phyloP scores from a whole-genome alignment of 2,888 invertebrate species.

The Hydriomena furcata region DNA sequence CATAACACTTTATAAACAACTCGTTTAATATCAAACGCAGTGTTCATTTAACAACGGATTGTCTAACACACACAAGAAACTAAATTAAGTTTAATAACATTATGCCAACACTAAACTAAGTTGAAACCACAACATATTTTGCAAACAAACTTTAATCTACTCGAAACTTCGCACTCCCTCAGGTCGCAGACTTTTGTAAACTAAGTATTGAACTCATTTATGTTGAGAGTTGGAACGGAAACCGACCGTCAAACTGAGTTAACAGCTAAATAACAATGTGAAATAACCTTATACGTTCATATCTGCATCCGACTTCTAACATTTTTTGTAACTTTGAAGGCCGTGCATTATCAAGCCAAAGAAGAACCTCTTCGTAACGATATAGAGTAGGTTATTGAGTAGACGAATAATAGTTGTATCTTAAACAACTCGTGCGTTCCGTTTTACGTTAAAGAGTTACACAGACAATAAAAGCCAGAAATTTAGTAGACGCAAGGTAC shows the following conservation, averaged over 20 bases:
- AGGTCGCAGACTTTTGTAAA: constrained; percentile 2
- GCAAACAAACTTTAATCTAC: constrained; percentile 11
- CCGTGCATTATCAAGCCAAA: constrained; percentile 31
- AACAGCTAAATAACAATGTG: constrained; percentile 44
- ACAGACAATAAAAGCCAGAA: no score
- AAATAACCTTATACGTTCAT: constrained; percentile 64
- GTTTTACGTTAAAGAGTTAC: constrained; percentile 8
- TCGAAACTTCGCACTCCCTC: constrained; percentile 14
- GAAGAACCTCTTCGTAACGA: not conserved
- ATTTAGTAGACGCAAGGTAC: no score
- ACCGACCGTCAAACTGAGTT: constrained; percentile 36
- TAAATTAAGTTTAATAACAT: no score
- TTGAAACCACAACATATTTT: constrained; percentile 13
- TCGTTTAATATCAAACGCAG: not conserved
- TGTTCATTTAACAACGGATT: not conserved
- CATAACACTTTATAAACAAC: not conserved
- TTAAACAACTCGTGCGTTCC: constrained; percentile 18
- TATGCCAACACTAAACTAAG: constrained; percentile 11
- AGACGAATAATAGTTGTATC: not conserved
- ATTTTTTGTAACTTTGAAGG: constrained; percentile 62
- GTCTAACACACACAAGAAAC: no score
- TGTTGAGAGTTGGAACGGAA: constrained; percentile 33
- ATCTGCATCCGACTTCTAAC: constrained; percentile 54
- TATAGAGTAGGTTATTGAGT: constrained; percentile 12
- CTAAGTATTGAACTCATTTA: constrained; percentile 4